These are phyloP conservation scores for Hycleus phaleratus DNA, from an alignment of 1,140 invertebrate species.

Conservation along the genomic window DNA sequence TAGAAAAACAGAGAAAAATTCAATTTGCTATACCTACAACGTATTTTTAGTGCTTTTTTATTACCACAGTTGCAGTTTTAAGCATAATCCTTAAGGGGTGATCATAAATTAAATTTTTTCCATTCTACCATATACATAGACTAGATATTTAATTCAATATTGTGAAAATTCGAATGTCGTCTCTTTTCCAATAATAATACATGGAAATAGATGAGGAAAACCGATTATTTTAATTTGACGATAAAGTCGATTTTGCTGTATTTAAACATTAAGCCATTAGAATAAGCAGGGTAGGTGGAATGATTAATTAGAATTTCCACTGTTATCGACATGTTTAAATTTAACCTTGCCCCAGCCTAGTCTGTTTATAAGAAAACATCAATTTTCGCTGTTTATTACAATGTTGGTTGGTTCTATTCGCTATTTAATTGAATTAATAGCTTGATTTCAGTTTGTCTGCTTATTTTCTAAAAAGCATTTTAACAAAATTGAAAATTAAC, in stretches of 20 bases:
- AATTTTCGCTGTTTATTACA: not conserved
- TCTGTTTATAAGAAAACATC: conserved; percentile 8
- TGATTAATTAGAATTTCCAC: not conserved
- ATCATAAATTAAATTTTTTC: no score
- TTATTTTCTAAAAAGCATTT: not conserved
- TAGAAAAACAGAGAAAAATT: not conserved
- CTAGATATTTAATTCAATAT: no score
- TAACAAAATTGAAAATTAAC: no score
- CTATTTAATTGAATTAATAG: conserved; percentile 7
- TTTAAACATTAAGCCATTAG: no score
- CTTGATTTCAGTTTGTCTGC: not conserved
- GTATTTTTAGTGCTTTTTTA: not conserved
- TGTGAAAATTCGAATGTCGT: no score
- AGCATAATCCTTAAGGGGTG: not conserved
- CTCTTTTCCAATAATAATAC: no score
- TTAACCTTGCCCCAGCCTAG: not conserved
- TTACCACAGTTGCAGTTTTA: not conserved
- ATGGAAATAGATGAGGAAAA: no score
- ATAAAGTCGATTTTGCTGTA: no score
- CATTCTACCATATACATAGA: no score
- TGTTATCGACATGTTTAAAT: conserved; percentile 10
- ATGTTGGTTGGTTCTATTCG: not conserved
- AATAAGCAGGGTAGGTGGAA: not conserved
- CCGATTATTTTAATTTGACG: no score
- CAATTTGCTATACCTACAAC: not conserved